Evolutionary conservation across 2,888 invertebrate genomes (phyloP).

Genomic region (Corbicula japonica): DNA sequence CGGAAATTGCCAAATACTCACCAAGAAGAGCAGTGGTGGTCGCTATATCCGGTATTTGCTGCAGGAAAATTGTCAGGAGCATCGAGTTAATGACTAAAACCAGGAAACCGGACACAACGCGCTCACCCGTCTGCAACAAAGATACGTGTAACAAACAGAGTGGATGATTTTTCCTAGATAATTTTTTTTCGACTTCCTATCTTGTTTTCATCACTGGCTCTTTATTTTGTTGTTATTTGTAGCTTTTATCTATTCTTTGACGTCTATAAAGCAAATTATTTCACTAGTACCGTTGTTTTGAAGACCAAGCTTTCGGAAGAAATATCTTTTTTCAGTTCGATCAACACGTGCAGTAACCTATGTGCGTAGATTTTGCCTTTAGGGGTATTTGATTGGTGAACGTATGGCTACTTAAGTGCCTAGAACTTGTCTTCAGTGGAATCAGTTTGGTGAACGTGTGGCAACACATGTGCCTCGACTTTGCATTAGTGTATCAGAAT

Average conservation of each 20-base stretch:
- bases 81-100: conserved; percentile 46
- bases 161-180: neutral
- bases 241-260: no score
- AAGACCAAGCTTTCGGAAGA: no score
- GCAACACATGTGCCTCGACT: no score
- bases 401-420: neutral
- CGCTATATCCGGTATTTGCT: conserved; percentile 57
- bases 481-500: no score
- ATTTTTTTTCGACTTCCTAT: neutral
- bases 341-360: neutral
- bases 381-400: neutral
- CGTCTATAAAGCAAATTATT: no score
- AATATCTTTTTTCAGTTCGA: neutral
- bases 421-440: neutral
- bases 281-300: no score
- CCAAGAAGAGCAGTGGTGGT: conserved; percentile 55
- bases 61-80: conserved; percentile 33
- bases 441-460: neutral
- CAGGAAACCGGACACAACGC: conserved; percentile 40
- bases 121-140: conserved; percentile 42
- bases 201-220: neutral
- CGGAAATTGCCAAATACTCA: conserved; percentile 5
- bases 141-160: neutral
- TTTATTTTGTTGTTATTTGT: no score
- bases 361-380: neutral